Conservation (phyloP, 2,888 invertebrate species). For the Entomobrya multifasciata region DNA sequence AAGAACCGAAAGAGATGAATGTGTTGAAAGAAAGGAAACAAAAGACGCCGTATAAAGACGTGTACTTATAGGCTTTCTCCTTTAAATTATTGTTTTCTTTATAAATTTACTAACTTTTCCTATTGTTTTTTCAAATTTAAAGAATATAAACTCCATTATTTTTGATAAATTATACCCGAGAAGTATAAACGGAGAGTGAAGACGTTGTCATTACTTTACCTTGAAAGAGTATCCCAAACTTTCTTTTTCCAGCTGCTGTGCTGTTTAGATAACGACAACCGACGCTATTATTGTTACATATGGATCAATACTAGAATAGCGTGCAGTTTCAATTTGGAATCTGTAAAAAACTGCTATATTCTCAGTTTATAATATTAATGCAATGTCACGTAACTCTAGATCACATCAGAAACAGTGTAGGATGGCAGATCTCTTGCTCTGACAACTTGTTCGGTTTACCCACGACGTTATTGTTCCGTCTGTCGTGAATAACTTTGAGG, state of each 20-base stretch:
- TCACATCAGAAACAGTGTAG: neutral
- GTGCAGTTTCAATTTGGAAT: slow-evolving; percentile 6
- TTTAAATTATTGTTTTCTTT: slow-evolving; percentile 43
- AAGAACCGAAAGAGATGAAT: slow-evolving; percentile 30
- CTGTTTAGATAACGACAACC: neutral
- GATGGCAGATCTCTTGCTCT: neutral
- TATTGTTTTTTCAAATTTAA: neutral
- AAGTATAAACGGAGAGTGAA: neutral
- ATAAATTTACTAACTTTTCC: slow-evolving; percentile 36
- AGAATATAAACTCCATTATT: neutral
- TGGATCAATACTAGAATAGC: slow-evolving; percentile 8
- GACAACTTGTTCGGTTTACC: slow-evolving; percentile 27
- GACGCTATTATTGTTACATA: slow-evolving; percentile 11
- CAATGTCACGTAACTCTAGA: slow-evolving; percentile 11
- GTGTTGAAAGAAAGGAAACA: slow-evolving; percentile 39
- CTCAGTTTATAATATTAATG: neutral
- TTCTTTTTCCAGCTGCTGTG: neutral
- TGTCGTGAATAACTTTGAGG: slow-evolving; percentile 26
- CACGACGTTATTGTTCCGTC: slow-evolving; percentile 14
- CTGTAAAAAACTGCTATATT: neutral
- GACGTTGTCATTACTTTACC: neutral
- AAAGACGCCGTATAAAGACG: slow-evolving; percentile 15
- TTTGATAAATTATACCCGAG: neutral
- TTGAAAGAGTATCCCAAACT: neutral
- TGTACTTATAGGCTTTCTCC: slow-evolving; percentile 1